These are phyloP conservation scores for Itoplectis maculator DNA, from an alignment of 2,888 invertebrate species.

Conservation along the genomic window DNA sequence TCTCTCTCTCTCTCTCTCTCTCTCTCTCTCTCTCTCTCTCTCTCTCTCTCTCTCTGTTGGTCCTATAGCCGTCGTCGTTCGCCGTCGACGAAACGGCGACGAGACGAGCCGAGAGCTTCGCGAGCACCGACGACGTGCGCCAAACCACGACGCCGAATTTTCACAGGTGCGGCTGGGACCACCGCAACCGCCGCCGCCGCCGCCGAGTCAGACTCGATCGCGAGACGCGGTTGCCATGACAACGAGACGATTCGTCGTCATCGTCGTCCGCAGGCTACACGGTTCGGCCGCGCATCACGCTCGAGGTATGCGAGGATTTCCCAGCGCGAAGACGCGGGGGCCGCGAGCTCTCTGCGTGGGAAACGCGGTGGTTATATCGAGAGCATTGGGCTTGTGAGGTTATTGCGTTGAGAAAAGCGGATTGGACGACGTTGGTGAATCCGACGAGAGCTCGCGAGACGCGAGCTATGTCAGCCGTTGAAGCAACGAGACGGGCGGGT, in stretches of 20 bases:
- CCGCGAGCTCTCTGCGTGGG: slow-evolving; percentile 15
- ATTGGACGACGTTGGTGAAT: no score
- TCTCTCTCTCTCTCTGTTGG: no score
- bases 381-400: no score
- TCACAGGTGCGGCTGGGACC: not conserved
- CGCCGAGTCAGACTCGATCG: no score
- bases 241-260: no score
- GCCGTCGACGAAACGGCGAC: slow-evolving; percentile 37
- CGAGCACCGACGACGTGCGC: slow-evolving; percentile 10
- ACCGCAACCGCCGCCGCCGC: not conserved
- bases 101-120: not conserved
- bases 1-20: no score
- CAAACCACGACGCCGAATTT: not conserved
- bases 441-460: no score
- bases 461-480: no score
- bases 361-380: not conserved
- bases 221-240: slow-evolving; percentile 11
- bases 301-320: slow-evolving; percentile 6
- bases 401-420: no score
- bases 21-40: no score
- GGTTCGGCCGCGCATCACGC: not conserved
- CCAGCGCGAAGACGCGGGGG: not conserved
- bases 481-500: no score
- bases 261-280: not conserved
- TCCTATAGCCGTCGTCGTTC: no score